phyloP scores from a whole-genome alignment of 2,113 vertebrate genomes.

The Varanus komodoensis region DNA sequence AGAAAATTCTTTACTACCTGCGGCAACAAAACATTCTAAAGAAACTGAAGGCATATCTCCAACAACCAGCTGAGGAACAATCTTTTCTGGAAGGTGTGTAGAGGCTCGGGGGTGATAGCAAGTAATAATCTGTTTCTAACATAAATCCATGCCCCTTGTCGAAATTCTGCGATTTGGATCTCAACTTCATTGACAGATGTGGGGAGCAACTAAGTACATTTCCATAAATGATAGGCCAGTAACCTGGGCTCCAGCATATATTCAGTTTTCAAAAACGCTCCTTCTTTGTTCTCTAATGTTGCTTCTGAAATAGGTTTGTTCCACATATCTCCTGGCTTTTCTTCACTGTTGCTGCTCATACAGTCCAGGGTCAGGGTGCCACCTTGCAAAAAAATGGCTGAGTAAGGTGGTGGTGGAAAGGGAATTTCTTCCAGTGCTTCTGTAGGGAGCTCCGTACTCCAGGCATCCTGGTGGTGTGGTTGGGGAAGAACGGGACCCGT shows the following conservation, averaged over 20 bases:
- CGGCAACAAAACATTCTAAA: slow-evolving; percentile 94
- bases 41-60: slow-evolving; percentile 91
- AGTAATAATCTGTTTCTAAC: background rate
- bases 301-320: background rate
- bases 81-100: slow-evolving; percentile 88
- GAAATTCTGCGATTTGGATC: background rate
- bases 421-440: too few species aligned
- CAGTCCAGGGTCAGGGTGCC: background rate
- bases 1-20: slow-evolving; percentile 98
- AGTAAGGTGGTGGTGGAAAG: too few species aligned
- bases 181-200: background rate
- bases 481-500: too few species aligned
- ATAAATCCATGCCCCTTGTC: background rate
- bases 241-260: background rate
- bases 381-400: too few species aligned
- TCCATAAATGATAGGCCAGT: background rate
- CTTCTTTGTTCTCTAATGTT: background rate
- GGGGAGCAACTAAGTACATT: background rate
- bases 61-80: slow-evolving; percentile 85
- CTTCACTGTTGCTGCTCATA: background rate
- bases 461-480: too few species aligned
- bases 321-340: background rate
- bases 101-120: background rate
- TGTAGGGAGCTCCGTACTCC: too few species aligned
- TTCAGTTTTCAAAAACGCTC: background rate